Base-by-base conservation (phyloP, 2,113 vertebrate genomes). In the Ceuthmochares aereus region DNA sequence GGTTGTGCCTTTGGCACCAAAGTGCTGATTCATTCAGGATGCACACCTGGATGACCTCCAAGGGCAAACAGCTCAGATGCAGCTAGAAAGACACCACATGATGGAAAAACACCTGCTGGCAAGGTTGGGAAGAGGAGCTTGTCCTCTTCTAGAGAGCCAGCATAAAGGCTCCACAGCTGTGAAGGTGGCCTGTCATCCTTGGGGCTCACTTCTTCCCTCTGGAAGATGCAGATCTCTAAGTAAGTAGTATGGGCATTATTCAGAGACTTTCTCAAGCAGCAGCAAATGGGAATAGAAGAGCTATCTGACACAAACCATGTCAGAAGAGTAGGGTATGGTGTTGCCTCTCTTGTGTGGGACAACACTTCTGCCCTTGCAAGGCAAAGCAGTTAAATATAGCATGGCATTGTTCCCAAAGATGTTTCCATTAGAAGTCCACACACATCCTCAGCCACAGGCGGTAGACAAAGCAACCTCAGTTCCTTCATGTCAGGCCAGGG, bases 401-500 rank as follows among this genome's bases (percentile, higher is more conserved):
- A 23, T 14, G 13, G 2, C 45, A 10, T 55, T 32, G 12, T 60
- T 77, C 30, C 40, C 32, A 47, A 12, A 19, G 37, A 37, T 6
- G 12, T 29, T 78, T 78, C 47, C 7, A 6, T 26, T 63, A 18
- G 7, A 47, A 77, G 19, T 30, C 40, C 40, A 20, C 42, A 22
- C 27, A 34, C 7, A 51, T 27, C 47, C 30, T 87, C 4, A 2
- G 52, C 59, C 29, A 19, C 30, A 23, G 32, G 15, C 6, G 21
- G 37, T 43, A 18, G 29, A 25, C 12, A 82, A 47, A 68, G 14
- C 26, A 47, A 52, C 19, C 13, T 34, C 18, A 23, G 25, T 36
- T 55, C 42, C 21, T 27, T 29, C 8, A 3, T 6, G 1, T 29
- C 1, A 0, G 16, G 42, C 27, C 32, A 11, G 10, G 27, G 7